Evolutionary conservation across 2,888 invertebrate species (phyloP).

Genomic region (Nephrotoma guestfalica): DNA sequence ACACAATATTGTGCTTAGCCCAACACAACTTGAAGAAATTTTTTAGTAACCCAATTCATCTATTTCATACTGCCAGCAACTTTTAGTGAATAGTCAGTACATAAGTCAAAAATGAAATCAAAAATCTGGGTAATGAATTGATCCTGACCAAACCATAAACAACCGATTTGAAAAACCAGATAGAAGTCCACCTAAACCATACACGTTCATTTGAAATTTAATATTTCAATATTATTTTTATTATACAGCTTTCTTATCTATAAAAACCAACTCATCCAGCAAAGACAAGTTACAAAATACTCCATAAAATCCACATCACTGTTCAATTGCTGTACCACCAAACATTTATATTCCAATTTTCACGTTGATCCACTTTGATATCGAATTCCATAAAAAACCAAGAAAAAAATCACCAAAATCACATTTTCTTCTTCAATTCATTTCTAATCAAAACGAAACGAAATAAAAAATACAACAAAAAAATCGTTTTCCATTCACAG

Average conservation of each 20-base stretch:
- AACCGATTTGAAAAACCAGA: no score
- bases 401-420: neutral
- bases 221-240: no score
- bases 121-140: no score
- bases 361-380: neutral
- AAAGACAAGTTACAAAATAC: neutral
- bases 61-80: no score
- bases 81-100: no score
- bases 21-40: no score
- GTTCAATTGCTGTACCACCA: neutral
- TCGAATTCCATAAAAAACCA: neutral
- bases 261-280: neutral
- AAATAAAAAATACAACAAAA: neutral
- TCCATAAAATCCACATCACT: neutral
- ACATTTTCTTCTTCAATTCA: neutral
- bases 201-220: no score
- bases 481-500: neutral
- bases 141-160: no score
- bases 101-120: no score
- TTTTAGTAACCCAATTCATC: no score
- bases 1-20: no score
- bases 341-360: neutral
- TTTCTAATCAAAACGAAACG: neutral
- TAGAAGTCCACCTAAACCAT: no score
- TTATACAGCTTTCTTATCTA: neutral